Evolutionary conservation across 2,113 vertebrate genomes (phyloP), one percentile per base, ranked within the genome.

Genomic region (Tapirus terrestris): DNA sequence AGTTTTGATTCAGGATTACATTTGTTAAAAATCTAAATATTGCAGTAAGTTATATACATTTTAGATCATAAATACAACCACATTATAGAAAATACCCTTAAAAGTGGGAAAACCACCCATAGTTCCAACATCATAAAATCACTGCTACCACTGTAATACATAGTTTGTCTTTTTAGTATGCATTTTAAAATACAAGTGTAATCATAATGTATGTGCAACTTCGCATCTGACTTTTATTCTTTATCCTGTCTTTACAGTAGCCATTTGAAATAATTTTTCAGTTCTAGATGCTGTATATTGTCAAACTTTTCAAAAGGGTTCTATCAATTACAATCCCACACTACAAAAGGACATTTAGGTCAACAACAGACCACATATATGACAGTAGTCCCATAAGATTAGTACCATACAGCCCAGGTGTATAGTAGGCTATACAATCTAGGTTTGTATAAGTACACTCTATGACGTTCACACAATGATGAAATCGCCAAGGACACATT

Each of bases 81-180:
- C 31, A 91, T 75, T 92, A 81, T 14, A 96, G 31, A 94, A 95
- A 96, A 93, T 56, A 92, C 2, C 72, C 85, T 85, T 25, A 84
- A 97, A 93, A 18, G 31, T 45, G 10, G 36, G 16, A 43, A 92
- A 96, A 96, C 21, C 4, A 63, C 14, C 18, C 17, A 45, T 31
- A 88, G 21, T 94, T 96, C 18, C 65, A 94, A 85, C 33, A 76
- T 75, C 60, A 95, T 81, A 96, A 91, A 96, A 53, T 53, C 39
- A 89, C 6, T 88, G 60, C 21, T 94, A 51, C 13, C 8, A 85
- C 14, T 77, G 1, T 87, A 77, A 82, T 63, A 68, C 36, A 76
- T 17, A 84, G 27, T 67, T 60, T 4, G 53, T n/a, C 83, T 51
- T 88, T 73, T 77, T 72, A 63, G 33, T 91, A 39, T 8, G 3